Conservation (phyloP, 2,113 vertebrate genomes). For the Colossoma macropomum region DNA sequence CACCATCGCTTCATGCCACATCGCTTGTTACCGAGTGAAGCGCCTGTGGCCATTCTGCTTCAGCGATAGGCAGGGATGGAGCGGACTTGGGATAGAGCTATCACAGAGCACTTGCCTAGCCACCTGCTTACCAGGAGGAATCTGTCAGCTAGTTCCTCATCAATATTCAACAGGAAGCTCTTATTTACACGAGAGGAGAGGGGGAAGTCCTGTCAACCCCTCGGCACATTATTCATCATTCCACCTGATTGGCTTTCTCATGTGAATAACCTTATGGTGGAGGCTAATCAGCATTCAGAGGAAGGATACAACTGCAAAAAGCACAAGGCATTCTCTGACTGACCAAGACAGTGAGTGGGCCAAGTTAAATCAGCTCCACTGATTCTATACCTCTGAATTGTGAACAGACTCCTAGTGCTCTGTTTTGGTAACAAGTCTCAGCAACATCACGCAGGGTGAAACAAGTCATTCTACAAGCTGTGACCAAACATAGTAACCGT, state of each 20-base stretch:
- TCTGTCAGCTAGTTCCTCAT: conserved; percentile 49
- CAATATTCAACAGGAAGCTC: conserved; percentile 58
- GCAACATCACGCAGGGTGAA: neutral
- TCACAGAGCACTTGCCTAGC: conserved; percentile 57
- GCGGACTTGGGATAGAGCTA: conserved; percentile 49
- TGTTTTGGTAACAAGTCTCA: neutral
- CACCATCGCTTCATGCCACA: conserved; percentile 1
- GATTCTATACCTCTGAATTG: neutral
- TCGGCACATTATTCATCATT: conserved; percentile 38
- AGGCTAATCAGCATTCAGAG: conserved; percentile 45
- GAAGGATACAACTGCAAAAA: conserved; percentile 6
- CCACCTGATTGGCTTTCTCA: conserved; percentile 51
- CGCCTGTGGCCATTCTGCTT: conserved; percentile 20
- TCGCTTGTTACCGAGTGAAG: conserved; percentile 30
- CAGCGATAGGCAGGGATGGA: conserved; percentile 10
- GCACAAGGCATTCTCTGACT: neutral
- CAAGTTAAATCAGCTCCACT: neutral
- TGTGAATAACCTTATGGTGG: conserved; percentile 33
- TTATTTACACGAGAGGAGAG: conserved; percentile 35
- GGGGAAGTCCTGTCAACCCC: conserved; percentile 33
- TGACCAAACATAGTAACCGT: neutral
- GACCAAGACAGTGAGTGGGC: neutral
- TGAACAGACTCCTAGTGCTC: neutral
- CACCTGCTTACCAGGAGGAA: conserved; percentile 28
- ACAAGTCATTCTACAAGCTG: neutral